A percentile compares a stretch with the other conserved stretches of the same genome.
Conservation (phyloP, 2,888 invertebrate species). For the Nudaria mundana region DNA sequence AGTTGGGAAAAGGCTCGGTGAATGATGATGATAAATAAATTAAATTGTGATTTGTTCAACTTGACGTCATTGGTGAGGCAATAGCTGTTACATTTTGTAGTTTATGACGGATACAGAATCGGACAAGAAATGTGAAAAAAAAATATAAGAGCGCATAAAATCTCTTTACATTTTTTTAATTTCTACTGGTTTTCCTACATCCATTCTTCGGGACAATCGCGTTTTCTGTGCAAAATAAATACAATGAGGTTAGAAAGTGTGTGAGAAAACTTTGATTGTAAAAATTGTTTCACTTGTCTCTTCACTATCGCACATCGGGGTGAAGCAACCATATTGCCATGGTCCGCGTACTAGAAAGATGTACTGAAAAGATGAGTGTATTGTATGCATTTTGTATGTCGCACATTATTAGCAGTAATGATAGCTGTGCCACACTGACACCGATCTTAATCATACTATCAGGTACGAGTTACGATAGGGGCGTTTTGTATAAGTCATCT, state of each 20-base stretch:
- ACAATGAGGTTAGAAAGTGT: slow-evolving; percentile 77
- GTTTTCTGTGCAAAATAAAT: slow-evolving; percentile 48
- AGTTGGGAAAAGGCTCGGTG: no score
- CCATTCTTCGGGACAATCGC: slow-evolving; percentile 70
- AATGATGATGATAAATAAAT: no score
- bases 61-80: no score
- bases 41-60: no score
- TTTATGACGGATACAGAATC: no score
- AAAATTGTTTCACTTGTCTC: slow-evolving; percentile 59
- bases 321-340: slow-evolving; percentile 26
- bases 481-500: background rate
- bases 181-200: no score
- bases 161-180: no score
- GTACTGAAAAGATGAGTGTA: slow-evolving; percentile 30
- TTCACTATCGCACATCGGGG: slow-evolving; percentile 22
- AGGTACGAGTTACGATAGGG: no score
- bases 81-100: no score
- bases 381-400: slow-evolving; percentile 2
- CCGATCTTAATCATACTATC: slow-evolving; percentile 5
- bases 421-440: slow-evolving; percentile 7
- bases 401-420: slow-evolving; percentile 3
- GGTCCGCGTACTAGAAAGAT: slow-evolving; percentile 33
- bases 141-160: slow-evolving; percentile 23
- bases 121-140: no score
- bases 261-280: slow-evolving; percentile 62